phyloP scores from a whole-genome alignment of 2,797 vertebrate genomes.

The Lateolabrax maculatus region DNA sequence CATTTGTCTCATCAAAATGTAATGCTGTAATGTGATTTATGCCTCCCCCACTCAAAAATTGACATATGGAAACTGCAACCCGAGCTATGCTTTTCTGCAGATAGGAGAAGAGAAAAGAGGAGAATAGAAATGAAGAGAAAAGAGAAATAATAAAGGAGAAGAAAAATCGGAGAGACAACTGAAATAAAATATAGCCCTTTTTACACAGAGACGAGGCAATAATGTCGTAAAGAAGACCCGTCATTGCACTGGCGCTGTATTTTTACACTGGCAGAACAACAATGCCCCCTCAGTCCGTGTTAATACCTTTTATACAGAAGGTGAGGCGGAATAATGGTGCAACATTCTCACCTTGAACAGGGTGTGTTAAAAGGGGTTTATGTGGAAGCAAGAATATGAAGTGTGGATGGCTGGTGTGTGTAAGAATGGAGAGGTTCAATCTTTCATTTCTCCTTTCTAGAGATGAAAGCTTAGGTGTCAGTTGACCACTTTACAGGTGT shows the following conservation, averaged over 20 bases:
- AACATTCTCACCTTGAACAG: no score
- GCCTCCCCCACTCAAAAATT: conserved; percentile 12
- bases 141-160: not conserved
- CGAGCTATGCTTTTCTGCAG: conserved; percentile 9
- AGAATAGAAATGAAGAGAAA: not conserved
- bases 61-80: conserved; percentile 9
- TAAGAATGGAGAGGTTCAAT: not conserved
- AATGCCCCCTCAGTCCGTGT: no score
- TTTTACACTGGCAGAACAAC: no score
- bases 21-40: conserved; percentile 32
- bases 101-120: not conserved
- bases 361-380: no score
- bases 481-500: conserved; percentile 20
- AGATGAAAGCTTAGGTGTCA: conserved; percentile 21
- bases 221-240: no score
- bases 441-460: not conserved
- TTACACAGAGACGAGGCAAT: no score
- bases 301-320: no score
- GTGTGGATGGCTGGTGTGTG: not conserved
- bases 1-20: conserved; percentile 37
- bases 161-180: no score
- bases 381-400: conserved; percentile 1
- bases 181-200: no score
- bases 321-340: no score
- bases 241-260: no score